Conservation (phyloP, 2,888 invertebrate species). For the Mycalesis mineus region DNA sequence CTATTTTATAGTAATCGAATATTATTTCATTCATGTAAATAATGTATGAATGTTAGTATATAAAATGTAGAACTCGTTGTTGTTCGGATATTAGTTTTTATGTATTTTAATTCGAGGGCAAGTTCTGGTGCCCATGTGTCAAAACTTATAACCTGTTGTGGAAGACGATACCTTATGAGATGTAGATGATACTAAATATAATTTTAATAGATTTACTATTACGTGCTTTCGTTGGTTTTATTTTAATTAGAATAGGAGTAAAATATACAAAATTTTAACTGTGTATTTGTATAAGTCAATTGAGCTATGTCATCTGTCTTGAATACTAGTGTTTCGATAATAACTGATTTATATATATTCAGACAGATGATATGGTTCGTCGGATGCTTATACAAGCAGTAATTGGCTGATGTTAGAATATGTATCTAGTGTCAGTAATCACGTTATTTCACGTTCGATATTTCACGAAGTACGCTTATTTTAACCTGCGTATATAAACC, state of each 20-base stretch:
- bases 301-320: conserved; percentile 22
- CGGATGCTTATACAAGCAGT: conserved; percentile 25
- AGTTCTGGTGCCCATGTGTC: conserved; percentile 49
- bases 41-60: conserved; percentile 61
- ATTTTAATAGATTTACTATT: conserved; percentile 48
- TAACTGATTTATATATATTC: conserved; percentile 16
- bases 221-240: conserved; percentile 44
- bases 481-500: conserved; percentile 75
- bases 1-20: conserved; percentile 43
- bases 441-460: conserved; percentile 58
- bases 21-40: conserved; percentile 62
- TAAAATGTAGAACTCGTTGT: conserved; percentile 52
- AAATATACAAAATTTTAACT: conserved; percentile 35
- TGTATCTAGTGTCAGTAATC: conserved; percentile 49
- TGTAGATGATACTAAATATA: conserved; percentile 57
- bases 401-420: conserved; percentile 41
- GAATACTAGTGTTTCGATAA: conserved; percentile 16
- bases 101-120: conserved; percentile 43
- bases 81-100: conserved; percentile 40
- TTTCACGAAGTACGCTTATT: conserved; percentile 74
- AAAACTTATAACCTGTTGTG: conserved; percentile 66
- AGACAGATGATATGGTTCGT: conserved; percentile 20
- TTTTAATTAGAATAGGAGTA: conserved; percentile 45
- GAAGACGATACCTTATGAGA: conserved; percentile 72
- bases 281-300: conserved; percentile 23